These are phyloP conservation scores for Pseudorhiza aurosa DNA, from an alignment of 30 jellyfish, hydroid and myxozoan species.

Conservation along the genomic window DNA sequence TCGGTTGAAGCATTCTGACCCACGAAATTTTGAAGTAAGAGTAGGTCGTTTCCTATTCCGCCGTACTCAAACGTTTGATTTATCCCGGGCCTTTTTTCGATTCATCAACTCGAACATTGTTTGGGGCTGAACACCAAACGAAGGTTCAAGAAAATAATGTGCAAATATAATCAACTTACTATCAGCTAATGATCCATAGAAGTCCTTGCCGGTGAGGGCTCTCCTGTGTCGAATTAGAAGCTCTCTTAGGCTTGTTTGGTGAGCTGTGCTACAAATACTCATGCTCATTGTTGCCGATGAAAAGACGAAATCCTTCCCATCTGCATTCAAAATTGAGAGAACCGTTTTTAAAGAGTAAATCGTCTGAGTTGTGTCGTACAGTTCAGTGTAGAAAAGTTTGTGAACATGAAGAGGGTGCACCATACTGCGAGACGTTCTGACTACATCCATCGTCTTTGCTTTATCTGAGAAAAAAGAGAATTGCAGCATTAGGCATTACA, in stretches of 20 bases:
- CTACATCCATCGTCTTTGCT: too few species aligned
- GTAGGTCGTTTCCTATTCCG: too few species aligned
- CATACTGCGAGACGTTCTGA: conserved; percentile 13
- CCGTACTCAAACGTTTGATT: too few species aligned
- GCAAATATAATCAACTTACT: too few species aligned
- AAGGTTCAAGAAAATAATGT: too few species aligned
- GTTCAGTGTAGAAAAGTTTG: conserved; percentile 82
- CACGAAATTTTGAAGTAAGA: too few species aligned
- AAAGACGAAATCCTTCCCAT: conserved; percentile 88
- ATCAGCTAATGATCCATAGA: conserved; percentile 92
- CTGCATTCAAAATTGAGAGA: conserved; percentile 53
- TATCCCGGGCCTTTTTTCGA: too few species aligned
- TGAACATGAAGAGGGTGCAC: conserved; percentile 89
- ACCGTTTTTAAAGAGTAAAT: conserved; percentile 71
- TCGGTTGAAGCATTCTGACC: too few species aligned
- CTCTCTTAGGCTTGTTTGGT: conserved; percentile 82
- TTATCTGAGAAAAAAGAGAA: too few species aligned
- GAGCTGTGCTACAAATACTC: conserved; percentile 91
- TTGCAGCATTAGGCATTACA: too few species aligned
- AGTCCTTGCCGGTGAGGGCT: conserved; percentile 86
- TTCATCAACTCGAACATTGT: too few species aligned
- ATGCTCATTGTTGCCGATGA: conserved; percentile 93
- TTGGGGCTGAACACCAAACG: too few species aligned
- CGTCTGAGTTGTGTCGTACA: conserved; percentile 81
- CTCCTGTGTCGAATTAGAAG: conserved; percentile 87